Percentiles rank a stretch among this genome's conserved stretches.
Evolutionary conservation across 2,113 vertebrate species (phyloP).

Genomic region (Syngnathoides biaculeatus): DNA sequence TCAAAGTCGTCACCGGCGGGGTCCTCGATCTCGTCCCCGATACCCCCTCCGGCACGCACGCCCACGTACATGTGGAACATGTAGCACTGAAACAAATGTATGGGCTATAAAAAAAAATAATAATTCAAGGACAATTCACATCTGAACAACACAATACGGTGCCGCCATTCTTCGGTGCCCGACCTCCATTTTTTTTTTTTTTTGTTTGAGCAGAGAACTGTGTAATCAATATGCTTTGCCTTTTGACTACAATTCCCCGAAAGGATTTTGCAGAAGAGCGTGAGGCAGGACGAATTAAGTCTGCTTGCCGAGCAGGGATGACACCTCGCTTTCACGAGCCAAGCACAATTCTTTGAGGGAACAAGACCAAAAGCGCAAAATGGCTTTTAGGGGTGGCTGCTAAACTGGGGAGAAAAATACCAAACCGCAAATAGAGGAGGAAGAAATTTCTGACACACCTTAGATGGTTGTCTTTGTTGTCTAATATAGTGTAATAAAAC

Average conservation of each 20-base stretch:
- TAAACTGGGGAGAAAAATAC: neutral
- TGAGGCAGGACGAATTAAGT: conserved; percentile 14
- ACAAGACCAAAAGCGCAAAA: neutral
- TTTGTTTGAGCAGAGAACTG: conserved; percentile 6
- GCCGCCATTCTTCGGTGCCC: neutral
- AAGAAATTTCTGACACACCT: neutral
- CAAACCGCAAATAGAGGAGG: neutral
- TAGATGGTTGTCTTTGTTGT: neutral
- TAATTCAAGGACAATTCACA: neutral
- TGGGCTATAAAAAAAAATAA: neutral
- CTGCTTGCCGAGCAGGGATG: conserved; percentile 5
- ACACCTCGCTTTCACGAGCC: conserved; percentile 1
- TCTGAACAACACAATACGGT: neutral
- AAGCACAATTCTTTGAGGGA: conserved; percentile 15
- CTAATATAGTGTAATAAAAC: neutral
- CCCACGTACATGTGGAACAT: conserved; percentile 99
- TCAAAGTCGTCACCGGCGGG: conserved; percentile 94
- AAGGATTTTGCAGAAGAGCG: neutral
- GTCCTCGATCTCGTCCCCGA: conserved; percentile 94
- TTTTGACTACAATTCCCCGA: conserved; percentile 9
- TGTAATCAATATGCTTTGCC: conserved; percentile 19
- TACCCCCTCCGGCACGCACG: conserved; percentile 90
- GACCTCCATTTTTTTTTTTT: neutral
- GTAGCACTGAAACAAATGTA: conserved; percentile 80
- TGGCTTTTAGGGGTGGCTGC: neutral